phyloP scores from a whole-genome alignment of 2,797 vertebrate species.

The Phoeniculus purpureus region DNA sequence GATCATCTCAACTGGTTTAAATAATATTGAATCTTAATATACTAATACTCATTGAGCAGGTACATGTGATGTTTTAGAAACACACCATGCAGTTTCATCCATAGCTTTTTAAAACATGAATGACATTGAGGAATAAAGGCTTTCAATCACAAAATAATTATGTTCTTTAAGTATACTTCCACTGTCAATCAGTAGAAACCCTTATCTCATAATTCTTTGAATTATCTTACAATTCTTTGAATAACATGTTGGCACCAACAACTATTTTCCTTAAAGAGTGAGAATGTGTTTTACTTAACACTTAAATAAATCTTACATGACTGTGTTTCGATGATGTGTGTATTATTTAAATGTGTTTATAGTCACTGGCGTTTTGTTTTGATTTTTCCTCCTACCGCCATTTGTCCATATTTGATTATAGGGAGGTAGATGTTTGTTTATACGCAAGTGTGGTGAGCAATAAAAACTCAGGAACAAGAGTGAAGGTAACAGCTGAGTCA shows the following conservation, averaged over 20 bases:
- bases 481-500: neutral
- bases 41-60: neutral
- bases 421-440: neutral
- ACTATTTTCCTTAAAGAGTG: neutral
- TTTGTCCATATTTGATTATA: neutral
- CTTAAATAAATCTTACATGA: conserved; percentile 21
- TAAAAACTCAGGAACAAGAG: neutral
- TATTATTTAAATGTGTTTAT: conserved; percentile 23
- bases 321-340: neutral
- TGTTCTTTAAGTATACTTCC: conserved; percentile 1
- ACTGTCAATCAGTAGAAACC: neutral
- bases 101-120: neutral
- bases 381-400: neutral
- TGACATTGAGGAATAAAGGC: neutral
- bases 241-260: neutral
- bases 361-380: conserved; percentile 28
- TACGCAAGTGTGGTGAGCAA: neutral
- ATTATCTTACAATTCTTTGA: too few relatives aligned
- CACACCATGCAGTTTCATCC: neutral
- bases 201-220: too few relatives aligned
- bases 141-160: neutral
- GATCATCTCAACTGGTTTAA: neutral
- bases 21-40: neutral
- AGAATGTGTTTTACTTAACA: neutral
- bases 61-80: neutral